A percentile compares a stretch with the other conserved stretches of the same genome.
These are phyloP conservation scores for Gallinago undulata DNA, from an alignment of 2,113 vertebrate species.

Conservation along the genomic window DNA sequence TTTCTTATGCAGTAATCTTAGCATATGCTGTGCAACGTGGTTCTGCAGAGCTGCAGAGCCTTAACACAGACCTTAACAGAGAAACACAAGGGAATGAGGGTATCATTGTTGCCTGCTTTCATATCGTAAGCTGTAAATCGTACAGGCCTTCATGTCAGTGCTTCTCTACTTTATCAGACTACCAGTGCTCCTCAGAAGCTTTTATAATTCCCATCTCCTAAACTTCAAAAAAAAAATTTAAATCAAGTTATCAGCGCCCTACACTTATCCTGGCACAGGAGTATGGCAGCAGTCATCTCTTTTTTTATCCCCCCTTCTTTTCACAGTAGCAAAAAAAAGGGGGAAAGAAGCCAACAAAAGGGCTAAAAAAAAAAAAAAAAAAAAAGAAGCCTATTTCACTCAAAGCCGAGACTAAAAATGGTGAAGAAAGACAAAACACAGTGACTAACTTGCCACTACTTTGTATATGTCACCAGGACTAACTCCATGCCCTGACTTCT, in stretches of 20 bases:
- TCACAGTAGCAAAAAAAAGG: background rate
- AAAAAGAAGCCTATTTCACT: background rate
- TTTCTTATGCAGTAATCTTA: background rate
- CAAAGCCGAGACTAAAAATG: background rate
- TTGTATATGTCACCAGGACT: accelerated
- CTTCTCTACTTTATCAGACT: background rate
- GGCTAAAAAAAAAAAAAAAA: background rate
- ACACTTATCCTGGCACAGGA: background rate
- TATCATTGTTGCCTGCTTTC: background rate
- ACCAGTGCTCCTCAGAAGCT: background rate
- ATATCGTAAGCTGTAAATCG: background rate
- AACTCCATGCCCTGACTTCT: background rate
- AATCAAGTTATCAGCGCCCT: background rate
- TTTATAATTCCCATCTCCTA: background rate
- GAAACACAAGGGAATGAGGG: background rate
- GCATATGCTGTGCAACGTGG: accelerated
- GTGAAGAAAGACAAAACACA: background rate
- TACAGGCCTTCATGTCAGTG: background rate
- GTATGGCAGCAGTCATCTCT: background rate
- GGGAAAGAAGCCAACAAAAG: background rate
- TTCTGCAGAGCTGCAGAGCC: background rate
- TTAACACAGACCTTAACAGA: background rate
- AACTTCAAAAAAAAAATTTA: background rate
- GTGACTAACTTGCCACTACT: background rate
- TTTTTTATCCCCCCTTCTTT: background rate